Conservation (phyloP, 2,888 invertebrate genomes). For the Ormyrus pomaceus region DNA sequence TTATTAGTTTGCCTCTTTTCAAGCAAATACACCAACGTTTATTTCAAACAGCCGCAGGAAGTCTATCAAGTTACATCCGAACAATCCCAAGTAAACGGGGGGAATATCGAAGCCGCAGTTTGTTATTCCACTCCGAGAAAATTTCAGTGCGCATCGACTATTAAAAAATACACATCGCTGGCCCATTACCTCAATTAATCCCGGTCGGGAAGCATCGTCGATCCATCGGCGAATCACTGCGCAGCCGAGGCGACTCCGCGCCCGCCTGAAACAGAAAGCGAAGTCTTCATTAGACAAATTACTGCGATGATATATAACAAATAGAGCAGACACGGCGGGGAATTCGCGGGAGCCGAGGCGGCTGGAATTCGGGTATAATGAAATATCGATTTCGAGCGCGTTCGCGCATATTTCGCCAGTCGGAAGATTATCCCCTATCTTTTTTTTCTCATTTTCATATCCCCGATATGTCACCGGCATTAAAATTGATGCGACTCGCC, state of each 20-base stretch:
- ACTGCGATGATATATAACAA: neutral
- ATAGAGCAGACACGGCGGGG: neutral
- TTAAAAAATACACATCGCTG: too few species aligned
- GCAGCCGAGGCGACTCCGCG: conserved; percentile 13
- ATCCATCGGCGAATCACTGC: conserved; percentile 33
- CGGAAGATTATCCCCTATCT: conserved; percentile 19
- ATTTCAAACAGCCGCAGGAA: too few species aligned
- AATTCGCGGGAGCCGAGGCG: neutral
- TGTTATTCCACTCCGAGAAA: too few species aligned
- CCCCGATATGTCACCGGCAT: neutral
- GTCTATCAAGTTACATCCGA: too few species aligned
- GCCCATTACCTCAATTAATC: conserved; percentile 49
- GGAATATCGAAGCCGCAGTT: too few species aligned
- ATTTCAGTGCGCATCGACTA: too few species aligned
- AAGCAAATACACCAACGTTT: too few species aligned
- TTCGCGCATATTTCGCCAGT: conserved; percentile 3
- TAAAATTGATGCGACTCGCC: conserved; percentile 41
- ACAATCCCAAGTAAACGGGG: too few species aligned
- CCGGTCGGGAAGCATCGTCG: conserved; percentile 29
- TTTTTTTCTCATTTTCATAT: conserved; percentile 8
- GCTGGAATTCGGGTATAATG: conserved; percentile 16
- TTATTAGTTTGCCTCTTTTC: too few species aligned
- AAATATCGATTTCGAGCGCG: conserved; percentile 37
- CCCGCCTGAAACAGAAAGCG: conserved; percentile 25
- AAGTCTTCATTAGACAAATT: neutral